phyloP scores from a whole-genome alignment of 2,113 vertebrate genomes.

The Daboia siamensis region DNA sequence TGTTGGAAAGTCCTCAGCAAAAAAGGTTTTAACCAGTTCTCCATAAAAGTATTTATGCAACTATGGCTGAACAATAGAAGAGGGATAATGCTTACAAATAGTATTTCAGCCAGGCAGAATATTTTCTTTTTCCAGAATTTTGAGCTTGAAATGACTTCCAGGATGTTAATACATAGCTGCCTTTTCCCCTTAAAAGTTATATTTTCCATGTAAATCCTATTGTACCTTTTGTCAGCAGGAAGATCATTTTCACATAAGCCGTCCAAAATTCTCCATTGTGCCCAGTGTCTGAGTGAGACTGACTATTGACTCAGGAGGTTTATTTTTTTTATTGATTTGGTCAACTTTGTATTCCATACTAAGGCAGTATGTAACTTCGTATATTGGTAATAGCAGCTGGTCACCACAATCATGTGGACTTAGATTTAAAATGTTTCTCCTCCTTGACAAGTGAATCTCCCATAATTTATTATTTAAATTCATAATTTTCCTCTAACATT shows the following conservation, averaged over 20 bases:
- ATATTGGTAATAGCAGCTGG: slow-evolving; percentile 62
- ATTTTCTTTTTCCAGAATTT: slow-evolving; percentile 13
- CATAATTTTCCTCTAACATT: slow-evolving; percentile 43
- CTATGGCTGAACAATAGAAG: neutral
- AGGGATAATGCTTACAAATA: neutral
- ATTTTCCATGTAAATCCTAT: slow-evolving; percentile 11
- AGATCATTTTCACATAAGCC: neutral
- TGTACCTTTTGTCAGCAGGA: slow-evolving; percentile 1
- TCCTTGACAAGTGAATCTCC: slow-evolving; percentile 49
- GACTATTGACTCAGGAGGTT: slow-evolving; percentile 60
- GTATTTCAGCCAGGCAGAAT: neutral
- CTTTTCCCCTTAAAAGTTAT: neutral
- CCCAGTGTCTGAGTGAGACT: slow-evolving; percentile 47
- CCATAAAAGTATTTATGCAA: neutral
- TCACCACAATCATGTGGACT: slow-evolving; percentile 61
- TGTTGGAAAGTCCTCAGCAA: neutral
- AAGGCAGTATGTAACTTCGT: slow-evolving; percentile 66
- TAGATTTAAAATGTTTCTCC: slow-evolving; percentile 56
- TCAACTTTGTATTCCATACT: slow-evolving; percentile 66
- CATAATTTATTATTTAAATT: slow-evolving; percentile 44
- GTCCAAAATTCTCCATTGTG: slow-evolving; percentile 15
- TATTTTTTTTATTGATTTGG: slow-evolving; percentile 56
- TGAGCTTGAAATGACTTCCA: slow-evolving; percentile 17
- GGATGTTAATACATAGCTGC: slow-evolving; percentile 4
- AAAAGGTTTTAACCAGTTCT: neutral